Evolutionary conservation across 2,113 vertebrate species (phyloP).

Genomic region (Ageneiosus marmoratus): DNA sequence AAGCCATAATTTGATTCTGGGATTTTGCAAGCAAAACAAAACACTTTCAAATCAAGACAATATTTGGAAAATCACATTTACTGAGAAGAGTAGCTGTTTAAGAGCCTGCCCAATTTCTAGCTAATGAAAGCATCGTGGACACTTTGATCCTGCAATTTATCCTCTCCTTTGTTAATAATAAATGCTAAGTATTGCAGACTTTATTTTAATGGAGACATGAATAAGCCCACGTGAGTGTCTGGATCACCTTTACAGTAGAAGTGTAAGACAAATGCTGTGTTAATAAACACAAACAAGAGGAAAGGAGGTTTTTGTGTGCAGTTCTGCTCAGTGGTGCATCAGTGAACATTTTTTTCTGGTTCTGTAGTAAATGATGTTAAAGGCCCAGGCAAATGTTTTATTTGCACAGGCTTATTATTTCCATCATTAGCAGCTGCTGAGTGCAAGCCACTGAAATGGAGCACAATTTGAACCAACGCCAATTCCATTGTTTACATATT

Average conservation of each 20-base stretch:
- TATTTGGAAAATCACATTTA: conserved; percentile 63
- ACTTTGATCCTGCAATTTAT: conserved; percentile 43
- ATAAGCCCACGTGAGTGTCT: conserved; percentile 9
- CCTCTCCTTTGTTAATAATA: conserved; percentile 32
- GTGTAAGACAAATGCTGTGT: conserved; percentile 1
- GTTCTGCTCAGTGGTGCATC: conserved; percentile 6
- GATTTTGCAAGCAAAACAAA: conserved; percentile 78
- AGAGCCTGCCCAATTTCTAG: conserved; percentile 18
- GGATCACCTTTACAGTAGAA: neutral
- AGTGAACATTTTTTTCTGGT: conserved; percentile 23
- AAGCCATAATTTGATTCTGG: conserved; percentile 84
- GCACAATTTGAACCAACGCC: conserved; percentile 72
- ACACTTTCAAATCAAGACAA: conserved; percentile 83
- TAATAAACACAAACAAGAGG: neutral
- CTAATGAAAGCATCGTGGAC: conserved; percentile 17
- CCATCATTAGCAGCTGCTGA: conserved; percentile 63
- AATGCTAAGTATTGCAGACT: neutral
- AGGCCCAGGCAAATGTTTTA: conserved; percentile 51
- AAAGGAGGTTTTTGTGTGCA: neutral
- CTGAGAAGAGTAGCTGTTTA: conserved; percentile 16
- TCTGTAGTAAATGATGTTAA: conserved; percentile 50
- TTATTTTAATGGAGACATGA: neutral
- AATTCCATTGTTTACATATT: conserved; percentile 66
- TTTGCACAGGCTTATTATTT: conserved; percentile 47
- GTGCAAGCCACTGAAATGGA: conserved; percentile 67